Percentiles rank a stretch among this genome's conserved stretches.
These are phyloP conservation scores for Hylyphantes graminicola DNA, from an alignment of 1,140 invertebrate species.

Conservation along the genomic window DNA sequence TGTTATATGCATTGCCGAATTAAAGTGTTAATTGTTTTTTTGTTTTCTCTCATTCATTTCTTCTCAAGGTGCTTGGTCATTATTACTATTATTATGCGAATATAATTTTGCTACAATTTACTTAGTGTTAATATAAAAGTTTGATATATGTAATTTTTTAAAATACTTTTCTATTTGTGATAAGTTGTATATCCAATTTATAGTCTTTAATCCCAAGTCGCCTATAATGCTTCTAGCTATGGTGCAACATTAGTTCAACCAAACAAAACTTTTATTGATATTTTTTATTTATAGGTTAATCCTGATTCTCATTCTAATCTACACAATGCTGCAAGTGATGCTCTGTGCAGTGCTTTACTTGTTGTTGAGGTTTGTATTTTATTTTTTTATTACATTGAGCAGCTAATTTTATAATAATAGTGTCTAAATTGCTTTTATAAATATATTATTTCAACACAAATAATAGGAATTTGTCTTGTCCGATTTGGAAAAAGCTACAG, in stretches of 20 bases:
- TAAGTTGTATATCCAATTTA: too few relatives aligned
- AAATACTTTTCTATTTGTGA: too few relatives aligned
- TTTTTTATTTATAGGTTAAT: conserved; percentile 55
- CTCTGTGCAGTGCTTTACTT: conserved; percentile 82
- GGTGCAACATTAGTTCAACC: too few relatives aligned
- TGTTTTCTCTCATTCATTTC: not conserved
- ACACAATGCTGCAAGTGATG: conserved; percentile 92
- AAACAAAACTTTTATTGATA: too few relatives aligned
- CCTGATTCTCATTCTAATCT: conserved; percentile 75
- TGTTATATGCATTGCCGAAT: not conserved
- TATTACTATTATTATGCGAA: too few relatives aligned
- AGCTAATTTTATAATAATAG: not conserved
- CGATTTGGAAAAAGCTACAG: too few relatives aligned
- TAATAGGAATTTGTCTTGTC: too few relatives aligned
- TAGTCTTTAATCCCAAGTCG: too few relatives aligned
- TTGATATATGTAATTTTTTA: not conserved
- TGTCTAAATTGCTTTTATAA: too few relatives aligned
- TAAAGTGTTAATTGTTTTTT: not conserved
- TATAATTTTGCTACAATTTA: not conserved
- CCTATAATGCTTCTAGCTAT: too few relatives aligned
- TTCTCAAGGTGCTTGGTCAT: too few relatives aligned
- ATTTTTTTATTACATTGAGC: not conserved
- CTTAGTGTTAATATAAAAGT: not conserved
- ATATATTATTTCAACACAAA: too few relatives aligned
- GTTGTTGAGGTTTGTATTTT: conserved; percentile 50